These are phyloP conservation scores for Takifugu bimaculatus DNA, from an alignment of 2,113 vertebrate species.

Conservation along the genomic window DNA sequence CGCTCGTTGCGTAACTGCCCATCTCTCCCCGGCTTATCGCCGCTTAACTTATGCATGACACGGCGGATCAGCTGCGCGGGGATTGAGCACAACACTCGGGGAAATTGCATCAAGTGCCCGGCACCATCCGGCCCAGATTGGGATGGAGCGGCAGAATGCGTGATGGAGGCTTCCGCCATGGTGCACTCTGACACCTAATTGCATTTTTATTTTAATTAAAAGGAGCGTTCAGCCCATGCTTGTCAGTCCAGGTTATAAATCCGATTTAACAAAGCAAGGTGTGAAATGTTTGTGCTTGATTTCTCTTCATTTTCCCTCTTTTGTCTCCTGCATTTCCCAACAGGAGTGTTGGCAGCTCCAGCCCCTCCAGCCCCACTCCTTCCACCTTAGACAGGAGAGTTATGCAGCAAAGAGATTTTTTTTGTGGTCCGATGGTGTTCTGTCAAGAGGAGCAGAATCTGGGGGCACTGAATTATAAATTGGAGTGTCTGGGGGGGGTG, in stretches of 20 bases:
- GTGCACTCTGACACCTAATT: too few relatives aligned
- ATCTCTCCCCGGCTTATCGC: slow-evolving; percentile 28
- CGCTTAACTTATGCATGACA: slow-evolving; percentile 33
- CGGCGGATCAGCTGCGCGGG: slow-evolving; percentile 10
- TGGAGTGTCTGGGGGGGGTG: slow-evolving; percentile 45
- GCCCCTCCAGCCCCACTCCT: slow-evolving; percentile 5
- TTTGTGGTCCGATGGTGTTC: slow-evolving; percentile 14
- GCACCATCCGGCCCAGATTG: neutral
- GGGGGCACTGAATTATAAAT: slow-evolving; percentile 41
- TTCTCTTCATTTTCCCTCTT: neutral
- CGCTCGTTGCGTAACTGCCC: slow-evolving; percentile 70
- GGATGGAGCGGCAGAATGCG: neutral
- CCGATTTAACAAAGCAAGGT: too few relatives aligned
- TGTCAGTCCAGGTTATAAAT: too few relatives aligned
- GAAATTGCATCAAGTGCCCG: neutral
- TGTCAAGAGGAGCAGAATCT: slow-evolving; percentile 30
- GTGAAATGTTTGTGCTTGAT: too few relatives aligned
- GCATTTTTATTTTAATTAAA: too few relatives aligned
- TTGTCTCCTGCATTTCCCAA: slow-evolving; percentile 9
- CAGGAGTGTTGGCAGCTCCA: neutral
- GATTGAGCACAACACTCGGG: slow-evolving; percentile 1
- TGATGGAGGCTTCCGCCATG: neutral
- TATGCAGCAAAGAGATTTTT: slow-evolving; percentile 8
- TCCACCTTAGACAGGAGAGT: neutral
- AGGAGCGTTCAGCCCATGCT: too few relatives aligned